Evolutionary conservation across 2,797 vertebrate species (phyloP).

Genomic region (Centroberyx gerrardi): DNA sequence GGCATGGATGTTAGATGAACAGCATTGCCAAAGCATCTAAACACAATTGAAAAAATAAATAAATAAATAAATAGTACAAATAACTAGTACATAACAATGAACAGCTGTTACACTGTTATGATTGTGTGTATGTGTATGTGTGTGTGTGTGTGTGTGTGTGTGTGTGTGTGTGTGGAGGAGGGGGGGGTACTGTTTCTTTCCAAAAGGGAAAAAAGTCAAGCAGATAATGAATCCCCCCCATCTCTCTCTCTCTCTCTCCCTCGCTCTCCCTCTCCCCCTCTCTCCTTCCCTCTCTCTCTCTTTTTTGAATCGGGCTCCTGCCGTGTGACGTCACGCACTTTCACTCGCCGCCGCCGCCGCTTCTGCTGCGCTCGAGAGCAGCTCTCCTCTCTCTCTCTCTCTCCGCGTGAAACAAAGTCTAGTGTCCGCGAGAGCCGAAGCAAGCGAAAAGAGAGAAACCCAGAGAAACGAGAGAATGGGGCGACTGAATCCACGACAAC

Average conservation of each 20-base stretch:
- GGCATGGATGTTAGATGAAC: too few relatives aligned
- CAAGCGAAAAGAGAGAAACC: conserved; percentile 66
- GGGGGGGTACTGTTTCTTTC: too few relatives aligned
- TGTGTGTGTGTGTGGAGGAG: too few relatives aligned
- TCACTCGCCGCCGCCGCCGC: conserved; percentile 12
- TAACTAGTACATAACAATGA: too few relatives aligned
- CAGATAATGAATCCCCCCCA: conserved; percentile 26
- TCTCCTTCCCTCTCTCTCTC: background rate
- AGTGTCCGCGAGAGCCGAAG: conserved; percentile 67
- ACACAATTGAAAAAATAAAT: too few relatives aligned
- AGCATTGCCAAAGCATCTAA: too few relatives aligned
- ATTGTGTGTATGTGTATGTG: too few relatives aligned
- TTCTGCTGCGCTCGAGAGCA: background rate
- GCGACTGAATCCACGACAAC: conserved; percentile 54
- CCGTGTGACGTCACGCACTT: conserved; percentile 28
- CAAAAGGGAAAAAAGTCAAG: too few relatives aligned
- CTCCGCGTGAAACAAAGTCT: conserved; percentile 75
- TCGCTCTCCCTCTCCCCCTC: background rate
- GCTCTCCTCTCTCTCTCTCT: conserved; percentile 53
- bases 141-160: too few relatives aligned
- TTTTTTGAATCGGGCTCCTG: conserved; percentile 11
- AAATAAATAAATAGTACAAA: too few relatives aligned
- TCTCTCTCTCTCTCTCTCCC: background rate
- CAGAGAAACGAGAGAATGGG: conserved; percentile 74
- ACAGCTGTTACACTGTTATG: too few relatives aligned